Evolutionary conservation across 2,888 invertebrate species (phyloP), one percentile per base, ranked within the genome.

Genomic region (Rutpela maculata): DNA sequence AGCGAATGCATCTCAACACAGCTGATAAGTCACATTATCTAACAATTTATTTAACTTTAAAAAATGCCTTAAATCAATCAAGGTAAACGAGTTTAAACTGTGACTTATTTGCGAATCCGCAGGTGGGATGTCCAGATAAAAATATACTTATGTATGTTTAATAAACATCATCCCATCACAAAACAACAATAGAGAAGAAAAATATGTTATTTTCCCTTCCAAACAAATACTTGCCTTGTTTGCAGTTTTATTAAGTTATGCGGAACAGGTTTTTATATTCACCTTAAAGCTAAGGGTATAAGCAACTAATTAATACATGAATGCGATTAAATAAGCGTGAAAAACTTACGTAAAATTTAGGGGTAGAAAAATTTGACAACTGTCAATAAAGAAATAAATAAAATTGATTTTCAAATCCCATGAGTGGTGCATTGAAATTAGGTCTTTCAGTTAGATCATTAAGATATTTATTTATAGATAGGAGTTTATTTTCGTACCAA

Each of bases 401-500:
- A 69, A 69, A 59, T 18, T 17, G 35, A 60, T 70, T 60, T 43
- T 38, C 22, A 50, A 67, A 22, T 55, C 26, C 67, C 56, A 50
- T n/a, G 31, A 56, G 67, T 31, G 56, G 17, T 55, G 67, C 67
- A 60, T 60, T 70, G 60, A 57, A 69, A 57, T 70, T 38, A 60
- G 70, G 70, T 50, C 60, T 70, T 70, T 70, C 60, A 60, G 70
- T 60, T 26, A 60, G 70, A 31, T 65, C 65, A 65, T 65, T 65
- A 65, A 43, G 17, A 2, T 70, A 43, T 70, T 70, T 70, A 70
- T 70, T 70, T 60, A 70, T 70, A 70, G 70, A 70, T 43, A 35
- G 63, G 22, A 55, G 75, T 79, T 80, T 80, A 82, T 82, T 80
- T 82, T 80, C 78, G 79, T 56, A 76, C 76, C 80, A 80, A 82